These are phyloP conservation scores for Luscinia luscinia DNA, from an alignment of 2,797 vertebrate species.

Conservation along the genomic window DNA sequence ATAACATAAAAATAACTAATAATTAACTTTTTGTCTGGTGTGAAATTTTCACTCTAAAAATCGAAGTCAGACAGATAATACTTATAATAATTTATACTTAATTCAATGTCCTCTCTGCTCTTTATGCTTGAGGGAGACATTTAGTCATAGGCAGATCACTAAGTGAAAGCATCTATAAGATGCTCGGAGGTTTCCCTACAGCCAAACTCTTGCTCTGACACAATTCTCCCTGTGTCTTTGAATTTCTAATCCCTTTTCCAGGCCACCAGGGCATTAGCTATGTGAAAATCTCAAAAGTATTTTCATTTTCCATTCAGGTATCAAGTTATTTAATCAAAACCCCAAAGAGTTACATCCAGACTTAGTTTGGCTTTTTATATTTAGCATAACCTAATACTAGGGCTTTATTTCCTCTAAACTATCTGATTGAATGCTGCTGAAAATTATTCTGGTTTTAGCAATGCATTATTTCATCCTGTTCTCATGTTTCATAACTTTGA, in stretches of 20 bases:
- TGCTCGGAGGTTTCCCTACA: neutral
- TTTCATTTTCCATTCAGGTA: constrained; percentile 27
- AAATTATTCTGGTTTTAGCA: constrained; percentile 69
- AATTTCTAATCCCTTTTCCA: constrained; percentile 8
- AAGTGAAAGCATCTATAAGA: neutral
- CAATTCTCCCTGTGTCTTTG: neutral
- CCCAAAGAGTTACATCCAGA: neutral
- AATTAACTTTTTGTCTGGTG: neutral
- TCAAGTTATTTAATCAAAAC: constrained; percentile 31
- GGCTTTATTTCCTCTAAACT: constrained; percentile 55
- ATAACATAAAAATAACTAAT: neutral
- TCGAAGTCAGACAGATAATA: neutral
- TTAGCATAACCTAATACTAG: constrained; percentile 54
- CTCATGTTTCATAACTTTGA: constrained; percentile 57
- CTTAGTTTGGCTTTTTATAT: constrained; percentile 43
- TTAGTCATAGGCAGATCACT: neutral
- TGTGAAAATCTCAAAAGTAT: neutral
- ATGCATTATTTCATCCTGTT: constrained; percentile 59
- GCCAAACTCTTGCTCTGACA: neutral
- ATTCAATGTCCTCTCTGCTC: neutral
- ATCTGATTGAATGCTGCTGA: constrained; percentile 47
- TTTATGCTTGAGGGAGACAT: neutral
- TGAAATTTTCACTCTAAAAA: neutral
- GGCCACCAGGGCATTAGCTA: neutral
- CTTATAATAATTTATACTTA: neutral